Conservation (phyloP, 2,888 invertebrate species). For the Eurois occulta region DNA sequence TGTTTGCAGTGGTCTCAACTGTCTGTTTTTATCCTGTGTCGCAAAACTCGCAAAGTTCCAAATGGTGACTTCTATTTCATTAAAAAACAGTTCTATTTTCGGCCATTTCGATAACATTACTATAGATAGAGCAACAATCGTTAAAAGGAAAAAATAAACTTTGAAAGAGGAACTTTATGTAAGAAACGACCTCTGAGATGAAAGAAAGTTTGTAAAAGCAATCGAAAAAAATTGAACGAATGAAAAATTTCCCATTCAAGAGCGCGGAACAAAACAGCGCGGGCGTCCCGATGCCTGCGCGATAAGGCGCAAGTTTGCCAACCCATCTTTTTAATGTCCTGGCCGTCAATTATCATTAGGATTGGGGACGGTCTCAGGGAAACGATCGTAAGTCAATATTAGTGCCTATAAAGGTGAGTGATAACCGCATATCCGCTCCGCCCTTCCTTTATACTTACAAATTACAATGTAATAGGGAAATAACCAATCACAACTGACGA, state of each 20-base stretch:
- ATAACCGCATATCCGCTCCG: constrained; percentile 81
- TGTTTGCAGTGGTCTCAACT: constrained; percentile 72
- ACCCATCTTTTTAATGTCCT: constrained; percentile 86
- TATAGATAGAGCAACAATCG: constrained; percentile 54
- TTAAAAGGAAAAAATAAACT: constrained; percentile 51
- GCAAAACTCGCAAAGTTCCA: constrained; percentile 56
- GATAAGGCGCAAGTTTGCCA: constrained; percentile 83
- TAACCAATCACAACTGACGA: constrained; percentile 72
- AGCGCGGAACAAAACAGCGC: constrained; percentile 62
- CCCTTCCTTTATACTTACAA: constrained; percentile 77
- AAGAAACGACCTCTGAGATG: constrained; percentile 53
- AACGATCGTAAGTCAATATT: constrained; percentile 86
- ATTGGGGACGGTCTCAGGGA: constrained; percentile 77
- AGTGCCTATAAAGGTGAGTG: constrained; percentile 88
- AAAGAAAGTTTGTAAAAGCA: constrained; percentile 73
- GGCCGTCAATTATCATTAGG: constrained; percentile 87
- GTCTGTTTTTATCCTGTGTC: constrained; percentile 67
- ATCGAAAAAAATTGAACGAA: constrained; percentile 69
- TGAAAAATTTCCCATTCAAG: constrained; percentile 71
- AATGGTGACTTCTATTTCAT: constrained; percentile 62
- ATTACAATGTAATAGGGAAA: constrained; percentile 76
- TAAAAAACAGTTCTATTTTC: constrained; percentile 61
- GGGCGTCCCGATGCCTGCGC: constrained; percentile 65
- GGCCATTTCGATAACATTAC: constrained; percentile 59
- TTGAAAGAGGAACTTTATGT: constrained; percentile 41